These are phyloP conservation scores for Phallusia fumigata DNA, from an alignment of 23 tunicate genomes.

Conservation along the genomic window DNA sequence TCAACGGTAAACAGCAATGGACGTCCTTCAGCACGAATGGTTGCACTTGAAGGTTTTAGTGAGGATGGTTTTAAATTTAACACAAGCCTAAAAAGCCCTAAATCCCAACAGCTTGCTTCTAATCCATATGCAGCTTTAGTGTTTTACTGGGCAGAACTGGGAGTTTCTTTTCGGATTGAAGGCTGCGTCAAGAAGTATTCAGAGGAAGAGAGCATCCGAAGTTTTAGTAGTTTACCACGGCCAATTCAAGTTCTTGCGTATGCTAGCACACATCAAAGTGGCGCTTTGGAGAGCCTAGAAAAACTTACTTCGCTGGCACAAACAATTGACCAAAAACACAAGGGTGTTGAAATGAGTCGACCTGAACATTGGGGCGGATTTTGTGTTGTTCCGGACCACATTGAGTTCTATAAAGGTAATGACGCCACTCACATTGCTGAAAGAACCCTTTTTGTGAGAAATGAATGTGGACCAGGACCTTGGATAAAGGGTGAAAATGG, in stretches of 20 bases:
- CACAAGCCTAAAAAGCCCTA: slow-evolving; percentile 46
- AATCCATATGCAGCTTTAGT: slow-evolving; percentile 69
- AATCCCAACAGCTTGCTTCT: slow-evolving; percentile 38
- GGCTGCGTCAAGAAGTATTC: slow-evolving; percentile 53
- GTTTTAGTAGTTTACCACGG: slow-evolving; percentile 49
- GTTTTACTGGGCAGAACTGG: slow-evolving; percentile 46
- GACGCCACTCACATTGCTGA: slow-evolving; percentile 4
- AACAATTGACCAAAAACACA: neutral
- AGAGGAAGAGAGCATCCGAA: slow-evolving; percentile 31
- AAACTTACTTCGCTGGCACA: neutral
- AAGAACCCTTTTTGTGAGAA: slow-evolving; percentile 22
- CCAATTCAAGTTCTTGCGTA: slow-evolving; percentile 65
- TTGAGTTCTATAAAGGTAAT: slow-evolving; percentile 43
- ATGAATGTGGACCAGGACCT: neutral
- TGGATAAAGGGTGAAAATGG: slow-evolving; percentile 44
- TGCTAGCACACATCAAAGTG: slow-evolving; percentile 67
- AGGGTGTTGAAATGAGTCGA: neutral
- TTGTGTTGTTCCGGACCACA: slow-evolving; percentile 32
- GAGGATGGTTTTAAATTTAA: slow-evolving; percentile 64
- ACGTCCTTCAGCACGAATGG: slow-evolving; percentile 65
- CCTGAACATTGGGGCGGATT: slow-evolving; percentile 50
- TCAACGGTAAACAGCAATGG: slow-evolving; percentile 49
- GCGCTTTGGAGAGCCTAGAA: neutral
- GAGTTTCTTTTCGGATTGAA: slow-evolving; percentile 60
- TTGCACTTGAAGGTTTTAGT: slow-evolving; percentile 56